Conservation (phyloP, 2,888 invertebrate genomes). For the Tholera decimalis region DNA sequence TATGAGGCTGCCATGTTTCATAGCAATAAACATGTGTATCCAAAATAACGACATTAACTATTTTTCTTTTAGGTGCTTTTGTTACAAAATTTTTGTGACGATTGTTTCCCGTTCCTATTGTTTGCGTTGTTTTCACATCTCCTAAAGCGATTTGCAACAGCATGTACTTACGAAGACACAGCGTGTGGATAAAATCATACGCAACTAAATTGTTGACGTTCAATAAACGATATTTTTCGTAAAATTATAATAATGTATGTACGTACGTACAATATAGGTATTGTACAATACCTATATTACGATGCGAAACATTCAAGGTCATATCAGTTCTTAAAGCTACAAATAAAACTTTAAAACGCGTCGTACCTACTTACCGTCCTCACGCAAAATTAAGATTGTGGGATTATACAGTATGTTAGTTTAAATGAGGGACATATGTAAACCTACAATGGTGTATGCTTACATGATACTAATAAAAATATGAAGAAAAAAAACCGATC, state of each 20-base stretch:
- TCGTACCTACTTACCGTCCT: no score
- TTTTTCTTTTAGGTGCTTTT: slow-evolving; percentile 75
- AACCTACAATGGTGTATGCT: no score
- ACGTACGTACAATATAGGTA: background rate
- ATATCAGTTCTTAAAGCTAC: background rate
- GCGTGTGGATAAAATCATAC: slow-evolving; percentile 15
- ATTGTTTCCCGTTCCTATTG: slow-evolving; percentile 76
- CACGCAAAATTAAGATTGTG: no score
- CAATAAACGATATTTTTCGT: background rate
- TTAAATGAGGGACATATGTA: no score
- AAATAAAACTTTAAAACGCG: no score
- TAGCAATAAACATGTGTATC: slow-evolving; percentile 91
- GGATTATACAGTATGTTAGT: no score
- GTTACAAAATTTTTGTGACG: slow-evolving; percentile 72
- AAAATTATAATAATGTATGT: background rate
- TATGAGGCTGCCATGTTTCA: slow-evolving; percentile 90
- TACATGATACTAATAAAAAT: no score
- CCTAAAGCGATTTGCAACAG: slow-evolving; percentile 43
- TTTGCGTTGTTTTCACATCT: slow-evolving; percentile 54
- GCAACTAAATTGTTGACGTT: slow-evolving; percentile 14
- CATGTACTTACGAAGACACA: slow-evolving; percentile 26
- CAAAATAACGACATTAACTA: slow-evolving; percentile 89
- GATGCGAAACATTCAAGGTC: background rate
- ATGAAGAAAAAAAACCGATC: no score
- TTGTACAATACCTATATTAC: no score